Conservation (phyloP, 1,140 invertebrate genomes). For the Bilobella aurantiaca region DNA sequence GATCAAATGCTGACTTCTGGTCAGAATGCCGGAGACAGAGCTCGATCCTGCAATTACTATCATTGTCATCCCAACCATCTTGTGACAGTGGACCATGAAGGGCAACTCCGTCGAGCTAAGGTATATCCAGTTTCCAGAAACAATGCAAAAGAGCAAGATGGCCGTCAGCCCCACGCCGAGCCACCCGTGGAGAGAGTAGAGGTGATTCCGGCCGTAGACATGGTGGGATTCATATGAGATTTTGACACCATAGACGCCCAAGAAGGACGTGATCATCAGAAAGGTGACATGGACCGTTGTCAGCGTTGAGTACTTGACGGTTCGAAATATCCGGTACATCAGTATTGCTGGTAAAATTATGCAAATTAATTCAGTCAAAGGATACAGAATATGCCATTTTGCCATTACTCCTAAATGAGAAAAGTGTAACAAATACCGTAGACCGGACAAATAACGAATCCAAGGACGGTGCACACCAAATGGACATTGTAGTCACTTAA, state of each 20-base stretch:
- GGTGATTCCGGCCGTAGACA: constrained; percentile 1
- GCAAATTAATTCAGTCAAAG: too few species aligned
- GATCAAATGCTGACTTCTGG: constrained; percentile 2
- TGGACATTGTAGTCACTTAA: constrained; percentile 1
- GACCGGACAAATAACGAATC: neutral
- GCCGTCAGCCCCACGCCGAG: neutral
- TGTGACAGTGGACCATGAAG: neutral
- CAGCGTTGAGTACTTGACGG: neutral
- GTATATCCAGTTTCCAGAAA: constrained; percentile 5
- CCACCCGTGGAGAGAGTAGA: constrained; percentile 9
- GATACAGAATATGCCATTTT: neutral
- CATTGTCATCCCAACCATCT: neutral
- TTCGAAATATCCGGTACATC: constrained; percentile 1
- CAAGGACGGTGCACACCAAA: neutral
- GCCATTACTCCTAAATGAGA: neutral
- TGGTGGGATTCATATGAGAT: constrained; percentile 7
- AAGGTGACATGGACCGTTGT: neutral
- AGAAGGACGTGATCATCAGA: neutral
- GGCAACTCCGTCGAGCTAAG: neutral
- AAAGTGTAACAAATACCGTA: constrained; percentile 7
- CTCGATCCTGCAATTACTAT: neutral
- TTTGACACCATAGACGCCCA: neutral
- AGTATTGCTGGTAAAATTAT: neutral
- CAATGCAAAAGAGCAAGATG: neutral
- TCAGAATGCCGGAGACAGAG: neutral